Evolutionary conservation across 2,113 vertebrate genomes (phyloP).

Genomic region (Lampris incognitus): DNA sequence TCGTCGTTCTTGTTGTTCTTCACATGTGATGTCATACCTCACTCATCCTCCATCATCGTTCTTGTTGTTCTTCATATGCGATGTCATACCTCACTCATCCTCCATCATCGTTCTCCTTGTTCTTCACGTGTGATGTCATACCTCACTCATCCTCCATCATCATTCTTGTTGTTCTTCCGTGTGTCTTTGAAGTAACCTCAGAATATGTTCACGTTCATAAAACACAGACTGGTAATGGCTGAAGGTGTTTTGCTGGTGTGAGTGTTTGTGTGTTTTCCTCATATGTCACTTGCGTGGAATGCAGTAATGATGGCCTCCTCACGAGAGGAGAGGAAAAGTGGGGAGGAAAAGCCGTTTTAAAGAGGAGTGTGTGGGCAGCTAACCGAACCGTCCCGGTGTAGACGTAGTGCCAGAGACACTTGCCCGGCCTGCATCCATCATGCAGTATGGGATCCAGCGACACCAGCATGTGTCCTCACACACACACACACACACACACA

Average conservation of each 20-base stretch:
- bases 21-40: too few species aligned
- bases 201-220: too few species aligned
- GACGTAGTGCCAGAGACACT: constrained; percentile 6
- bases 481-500: not conserved
- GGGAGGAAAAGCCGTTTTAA: not conserved
- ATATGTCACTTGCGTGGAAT: constrained; percentile 43
- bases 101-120: too few species aligned
- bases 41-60: too few species aligned
- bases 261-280: constrained; percentile 44
- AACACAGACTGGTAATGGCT: not conserved
- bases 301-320: constrained; percentile 42
- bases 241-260: constrained; percentile 37
- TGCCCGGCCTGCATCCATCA: constrained; percentile 19
- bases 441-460: constrained; percentile 29
- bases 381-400: not conserved
- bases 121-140: too few species aligned
- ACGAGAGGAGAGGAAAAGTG: not conserved
- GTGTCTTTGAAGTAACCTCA: too few species aligned
- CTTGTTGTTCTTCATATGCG: too few species aligned
- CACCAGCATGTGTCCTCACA: constrained; percentile 54
- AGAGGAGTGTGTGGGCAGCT: not conserved
- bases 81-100: too few species aligned
- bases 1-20: too few species aligned
- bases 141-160: too few species aligned
- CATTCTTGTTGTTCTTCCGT: too few species aligned